Evolutionary conservation across 2,888 invertebrate genomes (phyloP), one percentile per base, ranked within the genome.

Genomic region (Nysson spinosus): DNA sequence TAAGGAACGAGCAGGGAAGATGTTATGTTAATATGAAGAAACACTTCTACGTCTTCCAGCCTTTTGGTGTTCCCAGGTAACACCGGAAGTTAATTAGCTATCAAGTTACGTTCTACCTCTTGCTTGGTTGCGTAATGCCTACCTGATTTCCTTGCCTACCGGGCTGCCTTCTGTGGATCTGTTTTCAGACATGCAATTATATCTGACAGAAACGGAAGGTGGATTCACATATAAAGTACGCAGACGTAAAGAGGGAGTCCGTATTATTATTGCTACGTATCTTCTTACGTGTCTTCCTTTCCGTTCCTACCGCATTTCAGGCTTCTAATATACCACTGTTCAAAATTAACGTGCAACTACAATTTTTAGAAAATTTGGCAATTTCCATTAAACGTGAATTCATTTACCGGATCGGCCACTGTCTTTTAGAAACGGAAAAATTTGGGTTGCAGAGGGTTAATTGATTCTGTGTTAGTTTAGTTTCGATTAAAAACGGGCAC

Each of bases 161-260:
- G 60, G 57, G 22, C 69, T 68, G 55, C 69, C 54, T 68, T 30
- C 43, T 60, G 64, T 62, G 73, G 75, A 79, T 81, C 72, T 72
- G 69, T 69, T 81, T 80, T 77, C 78, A 78, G 74, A 78, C 73
- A 70, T 76, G 77, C 76, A 80, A 81, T 80, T 78, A 79, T 71
- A 69, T 72, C 69, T 77, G 73, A 77, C 72, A 75, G 73, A 78
- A 82, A 79, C 66, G 70, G 73, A 78, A 77, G 63, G 67, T 67
- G 60, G 60, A 58, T 62, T 54, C 44, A 40, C 56, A 40, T 56
- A 51, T 43, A 61, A 61, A 68, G 42, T 61, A 56, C 28, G n/a
- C 30, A 28, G 30, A 34, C 32, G 50, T 39, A 61, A 68, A 58
- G 52, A 22, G 40, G 35, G 37, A 50, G 22, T 20, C 26, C 37